Conservation (phyloP, 2,797 vertebrate genomes). For the Babyrousa celebensis region DNA sequence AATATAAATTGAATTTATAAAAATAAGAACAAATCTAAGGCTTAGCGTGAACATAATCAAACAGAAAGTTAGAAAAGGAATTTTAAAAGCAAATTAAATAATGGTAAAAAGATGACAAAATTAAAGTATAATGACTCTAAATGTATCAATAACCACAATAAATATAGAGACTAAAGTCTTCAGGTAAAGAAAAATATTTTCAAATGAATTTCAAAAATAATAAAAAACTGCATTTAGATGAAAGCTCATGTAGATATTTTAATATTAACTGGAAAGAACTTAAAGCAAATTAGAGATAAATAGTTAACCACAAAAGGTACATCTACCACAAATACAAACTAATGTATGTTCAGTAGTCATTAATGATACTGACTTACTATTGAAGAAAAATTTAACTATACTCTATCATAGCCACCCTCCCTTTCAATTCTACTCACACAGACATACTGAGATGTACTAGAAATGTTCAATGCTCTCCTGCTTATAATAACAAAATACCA, state of each 20-base stretch:
- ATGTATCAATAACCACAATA: background rate
- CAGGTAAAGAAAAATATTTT: background rate
- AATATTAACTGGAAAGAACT: background rate
- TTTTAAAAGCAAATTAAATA: background rate
- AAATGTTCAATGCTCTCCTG: background rate
- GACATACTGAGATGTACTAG: background rate
- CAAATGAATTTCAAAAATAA: background rate
- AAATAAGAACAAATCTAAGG: background rate
- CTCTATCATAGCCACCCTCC: background rate
- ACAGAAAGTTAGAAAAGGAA: background rate
- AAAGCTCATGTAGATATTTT: background rate
- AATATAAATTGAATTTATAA: background rate
- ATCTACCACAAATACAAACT: background rate
- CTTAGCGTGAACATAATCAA: background rate
- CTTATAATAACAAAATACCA: background rate
- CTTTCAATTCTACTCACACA: background rate
- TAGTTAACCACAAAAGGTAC: background rate
- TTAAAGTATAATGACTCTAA: background rate
- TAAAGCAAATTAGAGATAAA: background rate
- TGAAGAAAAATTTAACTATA: background rate
- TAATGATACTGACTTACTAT: background rate
- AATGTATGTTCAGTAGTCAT: background rate
- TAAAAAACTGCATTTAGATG: background rate
- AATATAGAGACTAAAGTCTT: background rate
- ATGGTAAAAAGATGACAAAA: background rate